Conservation (phyloP, 2,797 vertebrate genomes). For the Myripristis murdjan region DNA sequence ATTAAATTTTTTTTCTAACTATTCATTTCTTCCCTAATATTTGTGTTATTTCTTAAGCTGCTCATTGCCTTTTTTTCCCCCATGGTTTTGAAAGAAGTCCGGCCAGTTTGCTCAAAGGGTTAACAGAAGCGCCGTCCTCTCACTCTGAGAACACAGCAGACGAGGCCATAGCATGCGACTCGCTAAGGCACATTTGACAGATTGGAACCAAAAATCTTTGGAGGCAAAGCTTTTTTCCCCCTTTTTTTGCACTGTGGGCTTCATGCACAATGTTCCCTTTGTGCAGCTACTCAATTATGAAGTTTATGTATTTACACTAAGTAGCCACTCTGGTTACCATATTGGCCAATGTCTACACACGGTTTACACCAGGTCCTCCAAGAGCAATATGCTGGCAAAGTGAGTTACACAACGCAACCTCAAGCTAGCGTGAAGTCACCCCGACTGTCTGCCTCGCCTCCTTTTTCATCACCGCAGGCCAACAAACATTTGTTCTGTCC, state of each 20-base stretch:
- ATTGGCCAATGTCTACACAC: conserved; percentile 50
- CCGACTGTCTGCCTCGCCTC: conserved; percentile 43
- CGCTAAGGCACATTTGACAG: conserved; percentile 14
- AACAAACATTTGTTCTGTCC: conserved; percentile 58
- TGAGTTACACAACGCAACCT: conserved; percentile 56
- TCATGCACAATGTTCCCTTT: conserved; percentile 64
- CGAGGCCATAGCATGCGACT: conserved; percentile 6
- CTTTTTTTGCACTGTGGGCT: conserved; percentile 1
- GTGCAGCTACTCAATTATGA: conserved; percentile 67
- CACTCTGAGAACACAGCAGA: conserved; percentile 22
- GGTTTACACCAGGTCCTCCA: conserved; percentile 57
- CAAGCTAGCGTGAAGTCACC: conserved; percentile 47
- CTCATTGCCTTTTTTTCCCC: too few relatives aligned
- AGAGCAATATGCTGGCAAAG: conserved; percentile 55
- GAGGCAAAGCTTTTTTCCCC: not conserved
- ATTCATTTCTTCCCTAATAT: too few relatives aligned
- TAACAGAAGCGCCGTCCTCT: not conserved
- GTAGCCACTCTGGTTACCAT: conserved; percentile 42
- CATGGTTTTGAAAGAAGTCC: too few relatives aligned
- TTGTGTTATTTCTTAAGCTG: too few relatives aligned
- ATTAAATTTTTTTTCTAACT: too few relatives aligned
- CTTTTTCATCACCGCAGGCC: conserved; percentile 35
- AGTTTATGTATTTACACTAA: conserved; percentile 60
- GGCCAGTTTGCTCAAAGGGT: too few relatives aligned
- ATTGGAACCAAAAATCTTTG: conserved; percentile 28